phyloP scores from a whole-genome alignment of 2,113 vertebrate genomes.

The Bufo bufo region DNA sequence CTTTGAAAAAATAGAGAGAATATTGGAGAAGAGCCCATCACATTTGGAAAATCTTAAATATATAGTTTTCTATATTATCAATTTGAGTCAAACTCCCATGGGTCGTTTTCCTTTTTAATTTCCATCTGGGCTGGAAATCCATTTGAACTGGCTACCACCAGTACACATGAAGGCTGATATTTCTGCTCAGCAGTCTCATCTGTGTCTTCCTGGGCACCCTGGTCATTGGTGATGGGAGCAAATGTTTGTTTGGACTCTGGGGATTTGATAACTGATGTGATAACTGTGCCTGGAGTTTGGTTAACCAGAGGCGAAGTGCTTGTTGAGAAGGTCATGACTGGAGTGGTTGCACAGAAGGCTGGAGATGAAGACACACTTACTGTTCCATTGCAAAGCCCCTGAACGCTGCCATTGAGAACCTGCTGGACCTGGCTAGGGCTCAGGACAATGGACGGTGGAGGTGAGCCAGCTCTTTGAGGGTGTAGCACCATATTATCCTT shows the following conservation, averaged over 20 bases:
- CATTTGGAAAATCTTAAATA: conserved; percentile 69
- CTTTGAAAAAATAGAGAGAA: conserved; percentile 59
- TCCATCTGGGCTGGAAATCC: conserved; percentile 69
- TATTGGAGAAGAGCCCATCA: conserved; percentile 69
- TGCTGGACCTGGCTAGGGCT: conserved; percentile 75
- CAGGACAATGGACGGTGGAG: conserved; percentile 72
- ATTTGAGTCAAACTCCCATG: conserved; percentile 69
- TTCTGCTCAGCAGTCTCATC: conserved; percentile 63
- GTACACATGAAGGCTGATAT: conserved; percentile 75
- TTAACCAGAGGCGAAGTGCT: conserved; percentile 74
- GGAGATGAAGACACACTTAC: conserved; percentile 69
- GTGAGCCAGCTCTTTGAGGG: conserved; percentile 70
- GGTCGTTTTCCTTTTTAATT: conserved; percentile 73
- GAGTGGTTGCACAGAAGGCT: conserved; percentile 67
- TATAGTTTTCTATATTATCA: conserved; percentile 57
- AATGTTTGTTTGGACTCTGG: conserved; percentile 73
- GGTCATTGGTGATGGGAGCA: conserved; percentile 53
- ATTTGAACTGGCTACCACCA: conserved; percentile 75
- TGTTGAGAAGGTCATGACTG: conserved; percentile 76
- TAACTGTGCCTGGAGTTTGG: conserved; percentile 76
- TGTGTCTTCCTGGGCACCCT: conserved; percentile 60
- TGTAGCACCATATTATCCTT: conserved; percentile 80
- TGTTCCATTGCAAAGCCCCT: conserved; percentile 75
- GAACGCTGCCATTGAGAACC: conserved; percentile 72
- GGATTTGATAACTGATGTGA: conserved; percentile 82